phyloP scores from a whole-genome alignment of 2,113 vertebrate species.

The Gallinago paraguaiae region DNA sequence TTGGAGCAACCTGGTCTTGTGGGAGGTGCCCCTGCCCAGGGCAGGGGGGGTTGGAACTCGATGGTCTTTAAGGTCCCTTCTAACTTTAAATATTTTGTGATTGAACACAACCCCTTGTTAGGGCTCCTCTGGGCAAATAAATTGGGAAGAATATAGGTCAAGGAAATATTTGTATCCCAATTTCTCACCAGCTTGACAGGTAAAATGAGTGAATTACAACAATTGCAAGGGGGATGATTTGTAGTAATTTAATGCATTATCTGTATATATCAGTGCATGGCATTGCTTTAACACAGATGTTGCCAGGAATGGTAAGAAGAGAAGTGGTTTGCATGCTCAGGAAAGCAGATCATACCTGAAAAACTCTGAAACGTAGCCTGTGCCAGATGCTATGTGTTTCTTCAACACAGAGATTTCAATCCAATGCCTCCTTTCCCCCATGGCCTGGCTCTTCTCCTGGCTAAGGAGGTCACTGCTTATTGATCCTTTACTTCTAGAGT shows the following conservation, averaged over 20 bases:
- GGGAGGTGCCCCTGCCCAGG: no score
- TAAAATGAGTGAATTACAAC: background rate
- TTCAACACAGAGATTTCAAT: background rate
- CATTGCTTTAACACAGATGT: background rate
- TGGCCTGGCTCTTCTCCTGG: accelerated
- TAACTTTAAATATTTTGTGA: no score
- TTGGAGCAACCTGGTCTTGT: no score
- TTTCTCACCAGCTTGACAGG: no score
- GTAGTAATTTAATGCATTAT: background rate
- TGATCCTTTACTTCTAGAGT: background rate
- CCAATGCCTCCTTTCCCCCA: background rate
- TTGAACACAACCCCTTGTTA: no score
- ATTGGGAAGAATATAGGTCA: no score
- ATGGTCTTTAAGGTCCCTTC: no score
- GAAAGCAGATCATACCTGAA: background rate
- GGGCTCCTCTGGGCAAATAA: no score
- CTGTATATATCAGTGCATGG: background rate
- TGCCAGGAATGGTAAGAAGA: background rate
- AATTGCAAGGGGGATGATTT: background rate
- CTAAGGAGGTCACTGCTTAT: background rate
- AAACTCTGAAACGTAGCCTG: background rate
- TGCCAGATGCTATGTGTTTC: background rate
- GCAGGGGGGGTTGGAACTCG: no score
- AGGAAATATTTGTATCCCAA: no score
- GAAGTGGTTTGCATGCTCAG: background rate